These are phyloP conservation scores for Climacteris rufus DNA, from an alignment of 2,113 vertebrate species.

Conservation along the genomic window DNA sequence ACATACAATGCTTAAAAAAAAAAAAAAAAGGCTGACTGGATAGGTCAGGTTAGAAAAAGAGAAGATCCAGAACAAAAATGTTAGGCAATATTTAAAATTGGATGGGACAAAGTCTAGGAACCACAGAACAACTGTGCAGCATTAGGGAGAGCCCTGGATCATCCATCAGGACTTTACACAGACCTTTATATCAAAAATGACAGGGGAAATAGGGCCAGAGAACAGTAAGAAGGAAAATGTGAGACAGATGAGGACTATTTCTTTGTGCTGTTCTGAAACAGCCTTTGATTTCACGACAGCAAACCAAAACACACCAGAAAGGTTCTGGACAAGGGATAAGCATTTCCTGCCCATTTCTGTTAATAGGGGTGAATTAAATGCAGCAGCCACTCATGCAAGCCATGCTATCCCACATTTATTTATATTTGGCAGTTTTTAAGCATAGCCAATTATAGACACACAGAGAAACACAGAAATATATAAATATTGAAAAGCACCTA, in stretches of 20 bases:
- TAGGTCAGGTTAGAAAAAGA: not conserved
- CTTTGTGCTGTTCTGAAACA: not conserved
- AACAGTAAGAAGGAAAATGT: not conserved
- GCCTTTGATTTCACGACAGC: not conserved
- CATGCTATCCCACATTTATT: not conserved
- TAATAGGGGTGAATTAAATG: not conserved
- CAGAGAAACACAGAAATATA: not conserved
- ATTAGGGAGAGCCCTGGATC: not conserved
- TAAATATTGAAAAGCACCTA: not conserved
- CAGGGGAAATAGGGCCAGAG: not conserved
- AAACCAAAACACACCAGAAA: not conserved
- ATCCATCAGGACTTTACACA: not conserved
- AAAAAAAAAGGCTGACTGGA: accelerated
- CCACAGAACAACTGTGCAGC: not conserved
- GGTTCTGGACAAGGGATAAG: not conserved
- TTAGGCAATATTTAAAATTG: not conserved
- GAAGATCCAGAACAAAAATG: not conserved
- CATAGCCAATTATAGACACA: not conserved
- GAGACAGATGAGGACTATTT: not conserved
- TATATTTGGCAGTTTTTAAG: not conserved
- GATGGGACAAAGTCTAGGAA: not conserved
- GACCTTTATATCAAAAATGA: not conserved
- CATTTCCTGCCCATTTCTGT: not conserved
- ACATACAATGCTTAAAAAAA: too few relatives aligned
- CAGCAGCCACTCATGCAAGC: not conserved